Evolutionary conservation across 2,113 vertebrate species (phyloP).

Genomic region (Pipa parva): DNA sequence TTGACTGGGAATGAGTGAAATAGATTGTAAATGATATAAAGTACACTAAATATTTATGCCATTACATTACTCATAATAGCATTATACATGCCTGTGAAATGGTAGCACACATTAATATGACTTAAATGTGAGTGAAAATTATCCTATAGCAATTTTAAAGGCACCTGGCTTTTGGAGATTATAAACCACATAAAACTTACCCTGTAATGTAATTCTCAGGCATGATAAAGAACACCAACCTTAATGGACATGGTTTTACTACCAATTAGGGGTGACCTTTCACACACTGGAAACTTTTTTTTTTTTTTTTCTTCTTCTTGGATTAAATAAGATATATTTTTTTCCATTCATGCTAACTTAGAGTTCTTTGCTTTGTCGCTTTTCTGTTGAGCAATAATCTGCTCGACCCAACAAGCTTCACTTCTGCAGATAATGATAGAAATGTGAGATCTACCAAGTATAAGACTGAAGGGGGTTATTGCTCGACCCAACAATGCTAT

Average conservation of each 20-base stretch:
- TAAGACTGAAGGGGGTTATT: too few relatives aligned
- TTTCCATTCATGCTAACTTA: too few relatives aligned
- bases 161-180: conserved; percentile 24
- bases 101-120: not conserved
- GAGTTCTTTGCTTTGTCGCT: not conserved
- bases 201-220: conserved; percentile 33
- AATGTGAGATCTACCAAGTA: too few relatives aligned
- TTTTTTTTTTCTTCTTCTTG: not conserved
- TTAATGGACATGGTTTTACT: conserved; percentile 33
- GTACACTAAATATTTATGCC: not conserved
- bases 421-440: too few relatives aligned
- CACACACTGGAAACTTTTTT: not conserved
- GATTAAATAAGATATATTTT: conserved; percentile 23
- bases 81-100: conserved; percentile 7
- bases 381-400: too few relatives aligned
- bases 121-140: conserved; percentile 22
- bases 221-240: conserved; percentile 19
- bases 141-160: conserved; percentile 15
- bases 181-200: conserved; percentile 29
- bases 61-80: conserved; percentile 20
- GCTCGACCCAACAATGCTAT: too few relatives aligned
- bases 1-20: not conserved
- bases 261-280: conserved; percentile 37
- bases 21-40: not conserved
- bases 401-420: too few relatives aligned